phyloP scores from a whole-genome alignment of 1,140 invertebrate species.

The Drosophila dunni region DNA sequence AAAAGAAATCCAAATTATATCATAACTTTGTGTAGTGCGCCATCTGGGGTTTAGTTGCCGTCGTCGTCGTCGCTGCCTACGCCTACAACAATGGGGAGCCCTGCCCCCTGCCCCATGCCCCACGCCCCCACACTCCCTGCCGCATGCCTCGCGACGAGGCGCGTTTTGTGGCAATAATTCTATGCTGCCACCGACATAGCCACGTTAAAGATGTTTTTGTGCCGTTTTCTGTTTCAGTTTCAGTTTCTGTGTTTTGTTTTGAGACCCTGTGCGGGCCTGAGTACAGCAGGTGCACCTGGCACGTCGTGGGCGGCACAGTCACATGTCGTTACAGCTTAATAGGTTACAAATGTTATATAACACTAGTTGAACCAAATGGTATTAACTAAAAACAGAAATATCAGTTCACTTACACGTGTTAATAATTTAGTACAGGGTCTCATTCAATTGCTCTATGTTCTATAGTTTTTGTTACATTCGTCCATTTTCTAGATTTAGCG shows the following conservation, averaged over 20 bases:
- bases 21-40: conserved; percentile 83
- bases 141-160: conserved; percentile 11
- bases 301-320: too few relatives aligned
- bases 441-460: too few relatives aligned
- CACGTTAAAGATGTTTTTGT: conserved; percentile 79
- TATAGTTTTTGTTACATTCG: too few relatives aligned
- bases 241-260: conserved; percentile 34
- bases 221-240: conserved; percentile 49
- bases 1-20: conserved; percentile 84
- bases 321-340: too few relatives aligned
- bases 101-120: neutral
- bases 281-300: too few relatives aligned
- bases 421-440: too few relatives aligned
- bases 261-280: too few relatives aligned
- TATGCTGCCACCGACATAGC: conserved; percentile 75
- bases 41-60: conserved; percentile 82
- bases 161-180: conserved; percentile 68
- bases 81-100: conserved; percentile 68
- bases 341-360: too few relatives aligned
- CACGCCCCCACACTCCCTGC: neutral
- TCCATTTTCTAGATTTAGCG: too few relatives aligned
- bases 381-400: too few relatives aligned
- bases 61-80: conserved; percentile 49
- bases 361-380: too few relatives aligned
- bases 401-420: too few relatives aligned